Base-by-base conservation (phyloP, 1,140 invertebrate genomes). In the Coptotermes formosanus region DNA sequence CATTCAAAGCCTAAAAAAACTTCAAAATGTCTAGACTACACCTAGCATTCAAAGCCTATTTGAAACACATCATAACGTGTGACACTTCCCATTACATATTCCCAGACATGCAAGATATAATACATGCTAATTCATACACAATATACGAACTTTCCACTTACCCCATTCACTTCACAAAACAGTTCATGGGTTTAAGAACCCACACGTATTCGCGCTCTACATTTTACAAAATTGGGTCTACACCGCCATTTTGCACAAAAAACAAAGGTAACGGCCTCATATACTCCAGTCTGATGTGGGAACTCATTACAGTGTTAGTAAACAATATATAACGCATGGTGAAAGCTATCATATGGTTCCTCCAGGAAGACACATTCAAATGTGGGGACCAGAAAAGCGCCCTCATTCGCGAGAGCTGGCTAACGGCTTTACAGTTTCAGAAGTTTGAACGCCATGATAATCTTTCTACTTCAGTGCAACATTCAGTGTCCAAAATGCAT, bases 401-500 rank as follows among this genome's bases (percentile, higher is more conserved):
- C 64, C 25, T 30, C 64, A 75, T 30, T n/a, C 16, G 64, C 7
- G 8, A 30, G 64, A 75, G 7, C n/a, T 75, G n/a, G 64, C 11
- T 75, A 75, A n/a, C 9, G 64, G 8, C 64, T n/a, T 75, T 75
- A n/a, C 3, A 30, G 38, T 82, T 82, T 45, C 82, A 23, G 8
- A 82, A 82, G 30, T 82, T 44, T 23, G 16, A 84, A 84, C 83
- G 83, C 83, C 83, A 84, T 84, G 83, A 84, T 55, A 12, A 84
- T 84, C 44, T 32, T 48, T 52, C 45, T 48, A 84, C 9, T 75
- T 75, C 64, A 75, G 14, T 75, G 64, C n/a, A 75, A 75, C 64
- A 30, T 64, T 64, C 59, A 38, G 64, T 30, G n/a, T 75, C 25
- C 25, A 30, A 75, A 75, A 75, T 75, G 64, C 64, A 75, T 30